Conservation (phyloP, 1,140 invertebrate genomes). For the Chrysomallon squamiferum region DNA sequence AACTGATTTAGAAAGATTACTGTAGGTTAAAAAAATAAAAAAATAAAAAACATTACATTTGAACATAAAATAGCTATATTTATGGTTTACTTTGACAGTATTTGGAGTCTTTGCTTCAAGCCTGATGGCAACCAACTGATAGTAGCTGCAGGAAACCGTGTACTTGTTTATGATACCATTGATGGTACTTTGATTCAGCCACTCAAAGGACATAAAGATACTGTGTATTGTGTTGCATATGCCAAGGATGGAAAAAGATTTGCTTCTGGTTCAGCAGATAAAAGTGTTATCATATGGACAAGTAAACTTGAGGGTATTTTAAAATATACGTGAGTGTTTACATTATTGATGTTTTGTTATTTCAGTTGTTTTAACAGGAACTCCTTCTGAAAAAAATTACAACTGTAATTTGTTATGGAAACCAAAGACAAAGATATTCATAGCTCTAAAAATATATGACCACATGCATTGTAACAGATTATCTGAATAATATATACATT, state of each 20-base stretch:
- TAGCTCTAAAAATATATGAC: no score
- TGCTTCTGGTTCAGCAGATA: constrained; percentile 96
- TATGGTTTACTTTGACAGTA: constrained; percentile 79
- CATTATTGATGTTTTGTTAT: no score
- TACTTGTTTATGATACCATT: constrained; percentile 91
- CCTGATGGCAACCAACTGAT: constrained; percentile 94
- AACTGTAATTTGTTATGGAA: no score
- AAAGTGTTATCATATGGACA: constrained; percentile 98
- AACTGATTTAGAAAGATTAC: no score
- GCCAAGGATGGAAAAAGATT: constrained; percentile 94
- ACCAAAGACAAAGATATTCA: no score
- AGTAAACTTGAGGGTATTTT: constrained; percentile 94
- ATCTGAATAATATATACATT: no score
- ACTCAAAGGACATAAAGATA: constrained; percentile 86
- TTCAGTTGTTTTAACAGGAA: no score
- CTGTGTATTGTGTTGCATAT: constrained; percentile 91
- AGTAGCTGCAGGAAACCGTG: constrained; percentile 88
- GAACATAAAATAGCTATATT: no score
- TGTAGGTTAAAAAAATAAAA: no score
- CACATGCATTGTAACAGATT: no score
- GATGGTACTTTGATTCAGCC: constrained; percentile 91
- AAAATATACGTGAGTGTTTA: constrained; percentile 87
- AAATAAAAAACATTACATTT: no score
- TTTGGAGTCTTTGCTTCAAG: constrained; percentile 94
- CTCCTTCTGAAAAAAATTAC: no score